Percentiles rank a stretch among this genome's conserved stretches.
These are phyloP conservation scores for Hetaerina titia DNA, from an alignment of 2,888 invertebrate species.

Conservation along the genomic window DNA sequence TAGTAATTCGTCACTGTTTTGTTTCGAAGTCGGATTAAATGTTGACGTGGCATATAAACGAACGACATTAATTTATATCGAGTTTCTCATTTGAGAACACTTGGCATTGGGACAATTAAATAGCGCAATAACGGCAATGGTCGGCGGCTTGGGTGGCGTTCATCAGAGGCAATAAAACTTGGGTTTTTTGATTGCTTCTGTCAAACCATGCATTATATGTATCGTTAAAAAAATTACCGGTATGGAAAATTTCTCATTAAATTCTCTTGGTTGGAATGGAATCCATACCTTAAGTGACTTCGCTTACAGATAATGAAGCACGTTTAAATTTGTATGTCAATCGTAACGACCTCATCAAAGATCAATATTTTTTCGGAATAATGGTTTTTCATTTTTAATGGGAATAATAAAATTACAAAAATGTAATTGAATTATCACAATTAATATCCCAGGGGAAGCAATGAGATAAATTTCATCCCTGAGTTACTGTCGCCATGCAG, in stretches of 20 bases:
- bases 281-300: slow-evolving; percentile 14
- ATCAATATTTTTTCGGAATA: neutral
- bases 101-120: slow-evolving; percentile 31
- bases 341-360: slow-evolving; percentile 28
- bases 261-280: slow-evolving; percentile 13
- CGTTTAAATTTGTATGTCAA: slow-evolving; percentile 31
- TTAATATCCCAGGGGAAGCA: neutral
- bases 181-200: slow-evolving; percentile 35
- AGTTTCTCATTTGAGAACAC: slow-evolving; percentile 35
- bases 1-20: slow-evolving; percentile 32
- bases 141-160: slow-evolving; percentile 14
- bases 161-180: slow-evolving; percentile 4
- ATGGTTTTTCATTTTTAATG: slow-evolving; percentile 16
- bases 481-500: neutral
- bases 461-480: neutral
- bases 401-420: neutral
- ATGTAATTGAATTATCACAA: slow-evolving; percentile 15
- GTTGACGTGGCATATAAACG: slow-evolving; percentile 35
- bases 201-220: slow-evolving; percentile 32
- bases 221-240: slow-evolving; percentile 20
- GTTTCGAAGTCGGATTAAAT: slow-evolving; percentile 32
- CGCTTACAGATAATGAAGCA: slow-evolving; percentile 15
- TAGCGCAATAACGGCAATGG: neutral
- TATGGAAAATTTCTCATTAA: neutral
- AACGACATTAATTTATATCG: slow-evolving; percentile 35